These are phyloP conservation scores for Glaucidium brasilianum DNA, from an alignment of 2,113 vertebrate genomes.

Conservation along the genomic window DNA sequence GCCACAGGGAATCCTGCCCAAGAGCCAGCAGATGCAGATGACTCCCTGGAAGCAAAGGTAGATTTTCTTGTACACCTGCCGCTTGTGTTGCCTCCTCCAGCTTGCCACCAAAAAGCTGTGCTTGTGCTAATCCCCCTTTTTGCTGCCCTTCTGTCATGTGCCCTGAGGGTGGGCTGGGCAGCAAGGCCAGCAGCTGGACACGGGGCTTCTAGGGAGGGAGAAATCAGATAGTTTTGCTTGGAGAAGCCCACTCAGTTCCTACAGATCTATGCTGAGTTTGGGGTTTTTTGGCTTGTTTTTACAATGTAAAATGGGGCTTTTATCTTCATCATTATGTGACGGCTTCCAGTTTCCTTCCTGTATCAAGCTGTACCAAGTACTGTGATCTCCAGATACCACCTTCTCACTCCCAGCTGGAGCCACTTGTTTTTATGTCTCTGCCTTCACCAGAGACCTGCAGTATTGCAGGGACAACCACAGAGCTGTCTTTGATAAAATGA, in stretches of 20 bases:
- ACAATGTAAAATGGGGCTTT: not conserved
- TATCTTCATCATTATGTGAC: not conserved
- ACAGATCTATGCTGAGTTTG: not conserved
- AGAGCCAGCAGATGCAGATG: not conserved
- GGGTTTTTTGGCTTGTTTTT: not conserved
- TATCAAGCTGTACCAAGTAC: no score
- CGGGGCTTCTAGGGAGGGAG: not conserved
- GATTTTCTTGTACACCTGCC: rapidly evolving
- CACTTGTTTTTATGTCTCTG: rapidly evolving
- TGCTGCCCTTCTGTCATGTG: not conserved
- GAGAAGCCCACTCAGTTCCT: not conserved
- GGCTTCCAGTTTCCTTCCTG: not conserved
- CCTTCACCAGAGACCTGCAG: not conserved
- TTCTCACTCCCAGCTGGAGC: not conserved
- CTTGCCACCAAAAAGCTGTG: not conserved
- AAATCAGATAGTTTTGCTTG: not conserved
- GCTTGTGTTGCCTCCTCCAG: rapidly evolving
- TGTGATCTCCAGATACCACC: not conserved
- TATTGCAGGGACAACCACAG: not conserved
- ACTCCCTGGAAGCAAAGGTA: not conserved
- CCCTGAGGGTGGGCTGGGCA: no score
- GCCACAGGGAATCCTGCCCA: rapidly evolving
- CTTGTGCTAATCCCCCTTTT: rapidly evolving
- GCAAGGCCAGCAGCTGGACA: not conserved
- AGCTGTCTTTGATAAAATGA: not conserved